Evolutionary conservation across 2,113 vertebrate species (phyloP), one percentile per base, ranked within the genome.

Genomic region (Alosa alosa): DNA sequence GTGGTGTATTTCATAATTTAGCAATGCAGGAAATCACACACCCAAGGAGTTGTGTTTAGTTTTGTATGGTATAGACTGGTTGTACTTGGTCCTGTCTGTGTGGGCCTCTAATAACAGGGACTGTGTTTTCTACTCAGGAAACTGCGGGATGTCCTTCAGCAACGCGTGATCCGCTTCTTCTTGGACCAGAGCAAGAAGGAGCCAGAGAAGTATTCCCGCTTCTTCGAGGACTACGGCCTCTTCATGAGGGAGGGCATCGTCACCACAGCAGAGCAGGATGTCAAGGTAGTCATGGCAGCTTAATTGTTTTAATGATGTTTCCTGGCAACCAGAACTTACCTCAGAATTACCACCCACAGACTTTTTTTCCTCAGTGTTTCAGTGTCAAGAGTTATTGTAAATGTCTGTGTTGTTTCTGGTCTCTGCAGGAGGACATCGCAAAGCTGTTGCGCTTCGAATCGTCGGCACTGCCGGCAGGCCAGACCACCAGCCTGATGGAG

Each of bases 191-290:
- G 97, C 93, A 98, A 96, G 92, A 99, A 97, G 90, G 97, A 99
- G n/a, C 93, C 97, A 0, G 96, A 97, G 92, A 99, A 99, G 89
- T 99, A 99, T 7, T 93, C 90, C 86, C 96, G 93, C 87, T 99
- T 99, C 94, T 99, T 98, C 89, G 97, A 99, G 84, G 98, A 99
- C 68, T 99, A 97, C 0, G 96, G 98, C 6, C 93, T 99, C 31
- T 99, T 99, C 92, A 96, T 99, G 94, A 94, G 98, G 87, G 98
- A 99, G 89, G 98, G 98, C 57, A 98, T 99, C n/a, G 96, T 99
- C 88, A 99, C 97, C 0, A 95, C 95, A 0, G 93, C 96, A 1
- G 98, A 99, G 68, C 98, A 99, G 91, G 96, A 97, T 1, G 95
- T 98, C 89, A 99, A 97, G 97, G 98, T 99, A 83, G 39, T 13